Base-by-base conservation (phyloP, 1,140 invertebrate genomes). In the Bathynomus jamesi region DNA sequence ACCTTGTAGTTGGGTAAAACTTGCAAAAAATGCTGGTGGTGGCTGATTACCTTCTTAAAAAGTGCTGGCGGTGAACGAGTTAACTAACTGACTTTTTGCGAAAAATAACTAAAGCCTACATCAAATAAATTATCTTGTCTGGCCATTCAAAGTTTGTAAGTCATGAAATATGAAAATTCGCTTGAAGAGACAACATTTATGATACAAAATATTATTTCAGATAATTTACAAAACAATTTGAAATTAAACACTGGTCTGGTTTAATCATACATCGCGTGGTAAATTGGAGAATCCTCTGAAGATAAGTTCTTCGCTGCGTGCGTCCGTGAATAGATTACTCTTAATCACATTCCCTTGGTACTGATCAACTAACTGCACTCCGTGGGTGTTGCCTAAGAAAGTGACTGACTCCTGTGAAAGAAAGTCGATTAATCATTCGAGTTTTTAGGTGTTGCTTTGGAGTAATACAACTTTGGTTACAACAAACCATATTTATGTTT, bases 221-320 rank as follows among this genome's bases (percentile, higher is more conserved):
- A 13, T 13, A 53, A 13, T 13, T 13, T 13, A 53, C 46, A 53
- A 53, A 21, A 13, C 46, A 13, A 53, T 53, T 53, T 13, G 46
- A 53, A 53, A 21, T 53, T 13, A 13, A 53, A 53, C 11, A 53
- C 21, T 53, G 46, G 46, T 13, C 11, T 13, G 46, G 11, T 21
- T 21, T 11, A 80, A 63, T 72, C 73, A 76, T 74, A 73, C 85
- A 62, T 84, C 83, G 73, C 80, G 85, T 78, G 79, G 84, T 67
- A 81, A 81, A 79, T 78, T 32, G 1, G 83, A 82, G 78, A 92
- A 91, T 4, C 86, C 83, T 60, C 83, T 83, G 80, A 89, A 92
- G 3, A 86, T 79, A 29, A 93, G 85, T 81, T 91, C 89, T 8
- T 87, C 80, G 5, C 78, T 80, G 3, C 82, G 78, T 13, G 82